These are phyloP conservation scores for Plusia festucae DNA, from an alignment of 2,888 invertebrate genomes.

Conservation along the genomic window DNA sequence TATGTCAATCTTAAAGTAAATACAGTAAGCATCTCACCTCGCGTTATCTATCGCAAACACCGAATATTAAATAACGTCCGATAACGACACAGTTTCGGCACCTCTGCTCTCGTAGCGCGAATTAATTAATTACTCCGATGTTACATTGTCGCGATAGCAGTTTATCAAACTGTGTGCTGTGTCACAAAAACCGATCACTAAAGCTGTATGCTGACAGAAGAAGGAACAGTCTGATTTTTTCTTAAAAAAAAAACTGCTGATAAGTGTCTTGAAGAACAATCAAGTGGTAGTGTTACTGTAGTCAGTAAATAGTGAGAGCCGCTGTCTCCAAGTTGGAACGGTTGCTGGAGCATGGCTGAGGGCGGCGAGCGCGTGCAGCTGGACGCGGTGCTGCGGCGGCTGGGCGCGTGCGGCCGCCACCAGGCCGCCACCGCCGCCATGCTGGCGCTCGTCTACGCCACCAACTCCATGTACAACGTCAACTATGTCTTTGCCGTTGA, in stretches of 20 bases:
- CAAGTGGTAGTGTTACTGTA: neutral
- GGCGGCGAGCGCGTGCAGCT: slow-evolving; percentile 70
- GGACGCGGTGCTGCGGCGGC: slow-evolving; percentile 78
- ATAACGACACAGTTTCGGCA: slow-evolving; percentile 2
- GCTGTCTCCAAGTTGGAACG: neutral
- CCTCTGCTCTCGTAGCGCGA: neutral
- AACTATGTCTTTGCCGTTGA: slow-evolving; percentile 85
- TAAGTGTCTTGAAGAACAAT: neutral
- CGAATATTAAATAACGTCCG: neutral
- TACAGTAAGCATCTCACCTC: neutral
- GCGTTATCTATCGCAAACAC: neutral
- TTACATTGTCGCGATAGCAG: neutral
- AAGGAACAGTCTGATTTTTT: no score
- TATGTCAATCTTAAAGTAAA: neutral
- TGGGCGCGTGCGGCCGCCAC: slow-evolving; percentile 86
- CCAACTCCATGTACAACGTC: slow-evolving; percentile 85
- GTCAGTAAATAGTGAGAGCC: neutral
- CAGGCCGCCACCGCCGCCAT: slow-evolving; percentile 80
- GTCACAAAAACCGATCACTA: no score
- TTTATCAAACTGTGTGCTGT: neutral
- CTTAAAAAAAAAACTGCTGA: no score
- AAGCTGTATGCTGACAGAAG: no score
- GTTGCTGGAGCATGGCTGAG: slow-evolving; percentile 48
- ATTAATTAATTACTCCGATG: neutral
- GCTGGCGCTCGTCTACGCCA: slow-evolving; percentile 83